Percentiles rank a stretch among this genome's conserved stretches.
Evolutionary conservation across 2,797 vertebrate species (phyloP).

Genomic region (Antennarius maculatus): DNA sequence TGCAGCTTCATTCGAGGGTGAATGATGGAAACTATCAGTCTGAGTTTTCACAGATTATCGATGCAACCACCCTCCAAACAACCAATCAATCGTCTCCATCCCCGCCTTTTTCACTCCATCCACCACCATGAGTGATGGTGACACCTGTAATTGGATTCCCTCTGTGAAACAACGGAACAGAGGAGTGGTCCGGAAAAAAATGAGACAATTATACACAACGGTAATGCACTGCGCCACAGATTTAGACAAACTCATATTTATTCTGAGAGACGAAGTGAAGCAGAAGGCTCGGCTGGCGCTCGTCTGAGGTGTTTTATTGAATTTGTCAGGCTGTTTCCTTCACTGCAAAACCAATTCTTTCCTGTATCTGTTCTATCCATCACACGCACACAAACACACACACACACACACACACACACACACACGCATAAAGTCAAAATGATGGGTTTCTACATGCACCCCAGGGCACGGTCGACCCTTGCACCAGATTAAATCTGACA

Average conservation of each 20-base stretch:
- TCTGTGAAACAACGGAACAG: conserved; percentile 60
- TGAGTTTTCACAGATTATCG: conserved; percentile 58
- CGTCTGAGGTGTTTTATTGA: conserved; percentile 76
- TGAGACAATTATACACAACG: conserved; percentile 73
- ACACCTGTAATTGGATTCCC: conserved; percentile 76
- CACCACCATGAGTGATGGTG: conserved; percentile 60
- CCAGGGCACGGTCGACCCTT: conserved; percentile 72
- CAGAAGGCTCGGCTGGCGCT: conserved; percentile 34
- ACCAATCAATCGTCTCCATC: conserved; percentile 56
- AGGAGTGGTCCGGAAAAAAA: conserved; percentile 45
- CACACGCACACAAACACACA: conserved; percentile 40
- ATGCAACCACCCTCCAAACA: conserved; percentile 60
- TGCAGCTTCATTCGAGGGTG: conserved; percentile 41
- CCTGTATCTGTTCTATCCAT: conserved; percentile 63
- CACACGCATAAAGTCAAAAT: conserved; percentile 63
- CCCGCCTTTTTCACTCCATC: conserved; percentile 56
- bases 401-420: conserved; percentile 39
- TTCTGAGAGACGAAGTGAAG: conserved; percentile 53
- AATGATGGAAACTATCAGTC: conserved; percentile 47
- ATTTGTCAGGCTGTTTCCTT: conserved; percentile 74
- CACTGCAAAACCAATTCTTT: conserved; percentile 48
- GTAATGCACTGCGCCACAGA: conserved; percentile 33
- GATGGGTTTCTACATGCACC: conserved; percentile 74
- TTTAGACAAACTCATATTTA: conserved; percentile 77
- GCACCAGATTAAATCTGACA: conserved; percentile 81